These are phyloP conservation scores for Aphelenchoides avenae DNA, from an alignment of 1,140 invertebrate species.

Conservation along the genomic window DNA sequence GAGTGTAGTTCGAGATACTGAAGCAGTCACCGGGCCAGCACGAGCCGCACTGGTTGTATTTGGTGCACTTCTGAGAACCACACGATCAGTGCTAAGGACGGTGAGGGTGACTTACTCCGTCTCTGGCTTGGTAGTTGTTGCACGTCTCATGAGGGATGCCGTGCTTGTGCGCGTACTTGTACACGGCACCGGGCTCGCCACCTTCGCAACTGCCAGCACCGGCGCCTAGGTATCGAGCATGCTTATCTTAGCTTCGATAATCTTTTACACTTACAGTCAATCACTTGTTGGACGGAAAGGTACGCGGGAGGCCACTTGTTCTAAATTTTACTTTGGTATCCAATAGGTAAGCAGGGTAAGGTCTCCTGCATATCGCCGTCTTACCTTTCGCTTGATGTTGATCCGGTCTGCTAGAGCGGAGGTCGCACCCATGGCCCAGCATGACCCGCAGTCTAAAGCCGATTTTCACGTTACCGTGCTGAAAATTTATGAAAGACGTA, in stretches of 20 bases:
- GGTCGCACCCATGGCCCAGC: slow-evolving; percentile 61
- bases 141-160: slow-evolving; percentile 64
- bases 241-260: slow-evolving; percentile 46
- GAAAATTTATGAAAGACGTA: slow-evolving; percentile 10
- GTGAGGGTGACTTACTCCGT: slow-evolving; percentile 52
- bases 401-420: slow-evolving; percentile 63
- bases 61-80: slow-evolving; percentile 8
- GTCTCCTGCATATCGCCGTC: too few species aligned
- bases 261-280: too few species aligned
- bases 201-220: slow-evolving; percentile 61
- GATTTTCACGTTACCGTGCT: not conserved
- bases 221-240: slow-evolving; percentile 63
- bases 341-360: too few species aligned
- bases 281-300: slow-evolving; percentile 60
- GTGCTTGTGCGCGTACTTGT: slow-evolving; percentile 58
- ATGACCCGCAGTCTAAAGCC: slow-evolving; percentile 63
- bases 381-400: slow-evolving; percentile 62
- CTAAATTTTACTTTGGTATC: too few species aligned
- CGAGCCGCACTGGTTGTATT: slow-evolving; percentile 62
- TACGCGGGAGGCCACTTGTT: slow-evolving; percentile 60
- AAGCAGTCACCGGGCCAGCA: slow-evolving; percentile 61
- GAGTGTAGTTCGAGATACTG: slow-evolving; percentile 61
- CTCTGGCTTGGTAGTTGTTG: slow-evolving; percentile 64
- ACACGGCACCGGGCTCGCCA: slow-evolving; percentile 61
- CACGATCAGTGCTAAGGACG: not conserved